Conservation (phyloP, 2,888 invertebrate genomes). For the Thumatha senex region DNA sequence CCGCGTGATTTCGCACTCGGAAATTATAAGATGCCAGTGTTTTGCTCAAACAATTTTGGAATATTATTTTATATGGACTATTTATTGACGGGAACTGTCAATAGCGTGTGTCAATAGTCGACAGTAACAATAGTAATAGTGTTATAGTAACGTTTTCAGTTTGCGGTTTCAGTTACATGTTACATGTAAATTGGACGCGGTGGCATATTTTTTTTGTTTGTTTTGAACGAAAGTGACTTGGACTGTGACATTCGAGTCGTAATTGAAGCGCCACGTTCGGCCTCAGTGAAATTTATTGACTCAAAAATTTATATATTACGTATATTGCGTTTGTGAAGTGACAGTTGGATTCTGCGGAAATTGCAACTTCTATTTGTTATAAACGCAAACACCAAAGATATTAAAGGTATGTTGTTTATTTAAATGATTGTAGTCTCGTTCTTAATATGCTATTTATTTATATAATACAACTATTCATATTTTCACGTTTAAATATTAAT, state of each 20-base stretch:
- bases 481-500: slow-evolving; percentile 6
- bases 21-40: slow-evolving; percentile 52
- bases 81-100: slow-evolving; percentile 26
- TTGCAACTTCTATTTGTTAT: slow-evolving; percentile 34
- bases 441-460: slow-evolving; percentile 22
- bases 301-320: slow-evolving; percentile 43
- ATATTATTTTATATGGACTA: slow-evolving; percentile 20
- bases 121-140: slow-evolving; percentile 49
- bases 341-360: slow-evolving; percentile 66
- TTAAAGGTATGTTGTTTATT: slow-evolving; percentile 61
- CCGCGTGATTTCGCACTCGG: slow-evolving; percentile 54
- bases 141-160: slow-evolving; percentile 56
- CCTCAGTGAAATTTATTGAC: slow-evolving; percentile 57
- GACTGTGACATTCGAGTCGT: slow-evolving; percentile 73
- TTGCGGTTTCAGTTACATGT: slow-evolving; percentile 69
- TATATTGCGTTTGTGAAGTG: slow-evolving; percentile 63
- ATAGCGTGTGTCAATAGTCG: slow-evolving; percentile 38
- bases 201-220: slow-evolving; percentile 54
- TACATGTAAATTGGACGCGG: slow-evolving; percentile 54
- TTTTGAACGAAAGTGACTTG: slow-evolving; percentile 69
- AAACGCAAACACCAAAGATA: slow-evolving; percentile 68
- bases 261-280: slow-evolving; percentile 56
- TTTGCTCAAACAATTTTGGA: slow-evolving; percentile 31
- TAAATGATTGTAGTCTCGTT: slow-evolving; percentile 22
- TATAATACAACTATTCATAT: slow-evolving; percentile 13